Conservation (phyloP, 1,140 invertebrate species). For the Lordiphosa mommai region DNA sequence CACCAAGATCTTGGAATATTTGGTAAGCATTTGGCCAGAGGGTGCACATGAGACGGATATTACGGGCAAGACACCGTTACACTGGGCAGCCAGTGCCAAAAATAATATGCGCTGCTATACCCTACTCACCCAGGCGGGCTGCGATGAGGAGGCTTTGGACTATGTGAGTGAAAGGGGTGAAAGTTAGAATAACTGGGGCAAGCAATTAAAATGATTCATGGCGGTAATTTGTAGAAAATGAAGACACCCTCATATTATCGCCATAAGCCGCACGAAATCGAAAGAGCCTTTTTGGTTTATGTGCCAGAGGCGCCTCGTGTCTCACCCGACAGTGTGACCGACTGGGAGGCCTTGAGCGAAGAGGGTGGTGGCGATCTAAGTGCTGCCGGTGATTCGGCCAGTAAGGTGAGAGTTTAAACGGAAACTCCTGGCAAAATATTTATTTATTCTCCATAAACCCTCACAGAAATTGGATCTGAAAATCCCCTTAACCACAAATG, state of each 20-base stretch:
- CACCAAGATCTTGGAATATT: slow-evolving; percentile 86
- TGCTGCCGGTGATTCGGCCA: slow-evolving; percentile 28
- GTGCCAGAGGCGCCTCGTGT: slow-evolving; percentile 90
- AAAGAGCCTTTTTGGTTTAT: slow-evolving; percentile 84
- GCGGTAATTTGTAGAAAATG: slow-evolving; percentile 84
- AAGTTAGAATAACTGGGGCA: background rate
- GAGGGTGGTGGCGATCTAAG: slow-evolving; percentile 45
- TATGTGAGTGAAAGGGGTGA: slow-evolving; percentile 83
- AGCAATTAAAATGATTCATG: slow-evolving; percentile 56
- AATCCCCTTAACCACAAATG: slow-evolving; percentile 37
- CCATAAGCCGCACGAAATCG: slow-evolving; percentile 87
- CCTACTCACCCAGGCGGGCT: slow-evolving; percentile 86
- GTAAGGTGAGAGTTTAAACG: slow-evolving; percentile 34
- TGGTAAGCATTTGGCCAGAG: slow-evolving; percentile 86
- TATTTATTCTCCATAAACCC: background rate
- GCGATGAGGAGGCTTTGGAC: slow-evolving; percentile 89
- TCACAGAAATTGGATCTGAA: slow-evolving; percentile 57
- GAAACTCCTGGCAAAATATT: no score
- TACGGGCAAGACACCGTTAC: slow-evolving; percentile 93
- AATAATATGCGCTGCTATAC: slow-evolving; percentile 87
- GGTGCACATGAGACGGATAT: slow-evolving; percentile 86
- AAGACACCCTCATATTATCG: slow-evolving; percentile 89
- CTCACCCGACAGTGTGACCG: slow-evolving; percentile 85
- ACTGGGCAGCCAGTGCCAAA: slow-evolving; percentile 90
- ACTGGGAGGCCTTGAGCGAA: slow-evolving; percentile 83